Percentiles rank a stretch among this genome's conserved stretches.
Evolutionary conservation across 2,888 invertebrate genomes (phyloP).

Genomic region (Drosophila gaucha): DNA sequence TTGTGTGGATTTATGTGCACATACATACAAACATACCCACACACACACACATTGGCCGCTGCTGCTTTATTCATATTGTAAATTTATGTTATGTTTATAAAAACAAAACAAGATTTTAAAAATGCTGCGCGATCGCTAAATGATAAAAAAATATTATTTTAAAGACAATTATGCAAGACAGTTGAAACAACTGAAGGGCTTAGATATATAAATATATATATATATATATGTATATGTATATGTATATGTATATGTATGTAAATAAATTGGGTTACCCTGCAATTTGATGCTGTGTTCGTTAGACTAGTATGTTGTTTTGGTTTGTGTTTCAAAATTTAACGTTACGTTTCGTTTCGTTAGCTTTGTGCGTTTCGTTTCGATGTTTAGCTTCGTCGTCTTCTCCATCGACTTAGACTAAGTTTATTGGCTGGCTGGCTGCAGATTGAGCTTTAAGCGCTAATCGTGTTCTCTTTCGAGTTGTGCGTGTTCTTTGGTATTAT

Average conservation of each 20-base stretch:
- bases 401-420: slow-evolving; percentile 28
- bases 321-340: slow-evolving; percentile 9
- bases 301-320: neutral
- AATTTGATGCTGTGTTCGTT: slow-evolving; percentile 1
- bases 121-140: slow-evolving; percentile 16
- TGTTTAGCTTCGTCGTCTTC: slow-evolving; percentile 22
- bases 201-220: neutral
- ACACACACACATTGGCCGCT: slow-evolving; percentile 7
- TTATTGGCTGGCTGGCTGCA: slow-evolving; percentile 10
- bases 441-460: slow-evolving; percentile 29
- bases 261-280: slow-evolving; percentile 16
- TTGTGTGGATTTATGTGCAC: slow-evolving; percentile 47
- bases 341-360: slow-evolving; percentile 25
- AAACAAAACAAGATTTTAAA: slow-evolving; percentile 7
- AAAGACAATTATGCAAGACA: neutral
- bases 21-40: slow-evolving; percentile 19
- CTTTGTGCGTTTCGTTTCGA: slow-evolving; percentile 48
- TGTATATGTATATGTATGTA: neutral
- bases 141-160: neutral
- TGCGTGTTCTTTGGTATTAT: slow-evolving; percentile 30
- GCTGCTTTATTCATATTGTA: slow-evolving; percentile 26
- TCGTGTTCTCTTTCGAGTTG: slow-evolving; percentile 29
- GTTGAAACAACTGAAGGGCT: neutral
- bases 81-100: slow-evolving; percentile 19
- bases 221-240: neutral